Conservation (phyloP, 2,797 vertebrate species). For the Enteromius radiatus region DNA sequence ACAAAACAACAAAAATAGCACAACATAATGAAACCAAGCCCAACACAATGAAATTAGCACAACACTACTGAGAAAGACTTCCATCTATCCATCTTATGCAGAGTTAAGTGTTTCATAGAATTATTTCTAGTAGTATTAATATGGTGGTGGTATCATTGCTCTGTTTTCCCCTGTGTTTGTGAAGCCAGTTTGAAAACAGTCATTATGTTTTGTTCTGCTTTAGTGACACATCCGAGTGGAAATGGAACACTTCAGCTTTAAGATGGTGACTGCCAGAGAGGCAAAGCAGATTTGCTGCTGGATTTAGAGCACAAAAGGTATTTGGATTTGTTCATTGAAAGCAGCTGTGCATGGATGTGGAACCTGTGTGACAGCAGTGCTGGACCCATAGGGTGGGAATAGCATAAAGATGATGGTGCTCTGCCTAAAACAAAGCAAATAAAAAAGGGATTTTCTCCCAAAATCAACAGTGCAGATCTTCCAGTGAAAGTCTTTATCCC, state of each 20-base stretch:
- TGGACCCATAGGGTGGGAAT: conserved; percentile 44
- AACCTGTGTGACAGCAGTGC: conserved; percentile 50
- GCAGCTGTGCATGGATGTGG: conserved; percentile 52
- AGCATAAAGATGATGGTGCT: conserved; percentile 50
- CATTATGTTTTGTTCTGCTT: background rate
- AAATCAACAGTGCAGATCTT: conserved; percentile 55
- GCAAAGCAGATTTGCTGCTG: conserved; percentile 49
- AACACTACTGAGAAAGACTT: background rate
- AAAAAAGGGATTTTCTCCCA: conserved; percentile 14
- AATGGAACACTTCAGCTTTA: conserved; percentile 17
- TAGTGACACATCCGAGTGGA: background rate
- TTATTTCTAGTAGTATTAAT: background rate
- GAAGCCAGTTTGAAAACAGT: background rate
- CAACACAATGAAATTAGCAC: no score
- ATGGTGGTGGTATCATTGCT: background rate
- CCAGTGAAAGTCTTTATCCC: conserved; percentile 54
- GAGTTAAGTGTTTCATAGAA: background rate
- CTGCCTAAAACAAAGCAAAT: conserved; percentile 40
- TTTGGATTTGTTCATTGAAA: conserved; percentile 55
- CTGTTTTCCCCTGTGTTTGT: background rate
- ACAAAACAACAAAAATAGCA: no score
- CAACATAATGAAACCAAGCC: no score
- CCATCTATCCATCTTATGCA: background rate
- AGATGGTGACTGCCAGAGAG: conserved; percentile 41
- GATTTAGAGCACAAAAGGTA: conserved; percentile 57